These are phyloP conservation scores for Elysia chlorotica DNA, from an alignment of 1,140 invertebrate species.

Conservation along the genomic window DNA sequence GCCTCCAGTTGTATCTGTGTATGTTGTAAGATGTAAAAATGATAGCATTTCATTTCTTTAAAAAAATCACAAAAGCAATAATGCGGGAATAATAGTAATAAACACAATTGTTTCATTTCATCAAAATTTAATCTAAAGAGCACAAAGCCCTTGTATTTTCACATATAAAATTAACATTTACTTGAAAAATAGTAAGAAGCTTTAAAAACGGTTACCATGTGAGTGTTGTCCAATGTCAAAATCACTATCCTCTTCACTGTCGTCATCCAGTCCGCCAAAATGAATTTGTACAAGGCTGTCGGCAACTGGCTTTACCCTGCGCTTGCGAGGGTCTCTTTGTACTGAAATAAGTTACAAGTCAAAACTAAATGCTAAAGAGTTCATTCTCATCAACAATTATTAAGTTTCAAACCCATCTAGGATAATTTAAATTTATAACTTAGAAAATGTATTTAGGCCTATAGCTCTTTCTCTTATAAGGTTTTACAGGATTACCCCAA, in stretches of 20 bases:
- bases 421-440: not conserved
- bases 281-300: constrained; percentile 74
- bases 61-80: not conserved
- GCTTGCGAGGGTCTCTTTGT: constrained; percentile 81
- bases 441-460: too few species aligned
- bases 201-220: not conserved
- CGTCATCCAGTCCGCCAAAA: constrained; percentile 80
- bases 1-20: too few species aligned
- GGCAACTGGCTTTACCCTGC: constrained; percentile 76
- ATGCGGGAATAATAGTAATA: too few species aligned
- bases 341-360: too few species aligned
- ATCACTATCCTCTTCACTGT: constrained; percentile 94
- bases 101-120: too few species aligned
- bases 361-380: too few species aligned
- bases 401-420: not conserved
- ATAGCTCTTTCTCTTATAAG: not conserved
- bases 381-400: constrained; percentile 49
- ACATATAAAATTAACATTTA: not conserved
- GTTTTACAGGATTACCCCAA: not conserved
- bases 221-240: constrained; percentile 73
- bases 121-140: not conserved
- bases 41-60: not conserved
- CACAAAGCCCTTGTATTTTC: not conserved
- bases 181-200: not conserved
- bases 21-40: too few species aligned